phyloP scores from a whole-genome alignment of 2,888 invertebrate genomes.

The Hanleya hanleyi region DNA sequence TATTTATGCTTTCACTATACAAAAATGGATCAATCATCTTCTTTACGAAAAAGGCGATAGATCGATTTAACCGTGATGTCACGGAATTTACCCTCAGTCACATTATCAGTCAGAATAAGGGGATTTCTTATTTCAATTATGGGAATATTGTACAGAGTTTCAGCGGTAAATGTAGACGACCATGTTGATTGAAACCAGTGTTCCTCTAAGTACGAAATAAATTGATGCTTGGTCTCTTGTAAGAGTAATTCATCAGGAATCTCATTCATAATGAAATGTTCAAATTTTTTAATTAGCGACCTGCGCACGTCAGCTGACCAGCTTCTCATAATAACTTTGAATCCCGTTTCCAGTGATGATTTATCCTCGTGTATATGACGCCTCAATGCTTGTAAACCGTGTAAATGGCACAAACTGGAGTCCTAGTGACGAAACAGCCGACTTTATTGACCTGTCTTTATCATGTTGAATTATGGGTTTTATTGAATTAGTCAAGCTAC shows the following conservation, averaged over 20 bases:
- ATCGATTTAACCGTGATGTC: constrained; percentile 14
- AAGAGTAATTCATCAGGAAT: constrained; percentile 11
- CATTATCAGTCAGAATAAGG: too few relatives aligned
- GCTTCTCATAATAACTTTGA: constrained; percentile 13
- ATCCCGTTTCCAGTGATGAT: constrained; percentile 7
- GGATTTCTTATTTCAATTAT: constrained; percentile 11
- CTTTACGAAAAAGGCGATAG: neutral
- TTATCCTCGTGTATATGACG: neutral
- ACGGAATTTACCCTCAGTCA: too few relatives aligned
- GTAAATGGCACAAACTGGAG: constrained; percentile 16
- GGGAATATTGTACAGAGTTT: neutral
- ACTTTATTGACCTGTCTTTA: constrained; percentile 1
- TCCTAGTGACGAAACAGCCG: neutral
- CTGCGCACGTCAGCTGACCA: neutral
- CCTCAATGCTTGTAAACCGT: constrained; percentile 13
- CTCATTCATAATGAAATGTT: constrained; percentile 1
- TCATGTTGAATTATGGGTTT: constrained; percentile 21
- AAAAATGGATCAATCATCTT: constrained; percentile 3
- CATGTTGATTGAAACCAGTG: constrained; percentile 15
- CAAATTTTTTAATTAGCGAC: neutral
- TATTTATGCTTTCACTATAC: too few relatives aligned
- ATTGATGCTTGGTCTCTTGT: neutral
- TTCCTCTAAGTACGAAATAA: constrained; percentile 3
- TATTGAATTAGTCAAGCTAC: neutral
- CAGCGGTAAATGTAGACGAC: constrained; percentile 7